These are phyloP conservation scores for Zootoca vivipara DNA, from an alignment of 2,113 vertebrate genomes.

Conservation along the genomic window DNA sequence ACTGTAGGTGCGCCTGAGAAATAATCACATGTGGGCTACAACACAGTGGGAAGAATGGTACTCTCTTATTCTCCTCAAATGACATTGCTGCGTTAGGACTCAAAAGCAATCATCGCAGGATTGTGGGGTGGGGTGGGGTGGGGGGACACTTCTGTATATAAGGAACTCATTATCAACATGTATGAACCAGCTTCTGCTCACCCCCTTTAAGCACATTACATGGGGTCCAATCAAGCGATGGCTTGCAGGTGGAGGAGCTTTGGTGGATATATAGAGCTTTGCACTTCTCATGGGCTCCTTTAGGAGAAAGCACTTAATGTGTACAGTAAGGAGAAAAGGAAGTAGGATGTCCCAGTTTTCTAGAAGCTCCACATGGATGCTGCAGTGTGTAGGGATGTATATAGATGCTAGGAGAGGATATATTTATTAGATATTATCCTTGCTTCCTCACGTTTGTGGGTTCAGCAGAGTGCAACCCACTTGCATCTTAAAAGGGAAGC, in stretches of 20 bases:
- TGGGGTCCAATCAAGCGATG: neutral
- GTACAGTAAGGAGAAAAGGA: neutral
- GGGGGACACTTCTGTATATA: neutral
- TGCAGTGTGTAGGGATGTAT: neutral
- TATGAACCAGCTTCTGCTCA: neutral
- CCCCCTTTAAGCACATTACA: neutral
- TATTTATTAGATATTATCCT: too few species aligned
- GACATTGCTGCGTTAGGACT: neutral
- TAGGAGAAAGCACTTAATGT: neutral
- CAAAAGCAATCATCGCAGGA: neutral
- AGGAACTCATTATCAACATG: neutral
- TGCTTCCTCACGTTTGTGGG: too few species aligned
- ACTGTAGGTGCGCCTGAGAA: neutral
- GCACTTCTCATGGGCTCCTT: neutral
- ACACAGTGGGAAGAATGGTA: accelerated
- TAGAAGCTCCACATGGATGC: neutral
- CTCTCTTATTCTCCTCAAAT: neutral
- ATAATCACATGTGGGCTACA: neutral
- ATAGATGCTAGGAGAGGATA: too few species aligned
- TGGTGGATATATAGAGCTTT: neutral
- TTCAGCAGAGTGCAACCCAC: too few species aligned
- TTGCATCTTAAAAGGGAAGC: too few species aligned
- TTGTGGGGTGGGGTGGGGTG: too few species aligned
- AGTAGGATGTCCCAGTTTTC: neutral
- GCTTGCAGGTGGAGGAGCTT: neutral